Evolutionary conservation across 1,140 invertebrate species (phyloP), one percentile per base, ranked within the genome.

Genomic region (Lucilia sericata): DNA sequence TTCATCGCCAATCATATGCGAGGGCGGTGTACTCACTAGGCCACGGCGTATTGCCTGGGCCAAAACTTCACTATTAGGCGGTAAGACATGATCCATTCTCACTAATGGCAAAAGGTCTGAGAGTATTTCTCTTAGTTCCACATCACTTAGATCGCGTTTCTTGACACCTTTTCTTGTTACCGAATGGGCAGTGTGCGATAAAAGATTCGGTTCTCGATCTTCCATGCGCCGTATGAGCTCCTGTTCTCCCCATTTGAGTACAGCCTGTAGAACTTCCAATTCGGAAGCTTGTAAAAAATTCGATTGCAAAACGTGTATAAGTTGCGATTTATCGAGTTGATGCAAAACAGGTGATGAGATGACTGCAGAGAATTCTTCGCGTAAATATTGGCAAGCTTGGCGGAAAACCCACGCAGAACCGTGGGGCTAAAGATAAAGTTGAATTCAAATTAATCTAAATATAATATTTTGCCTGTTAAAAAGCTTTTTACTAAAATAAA

Each of bases 201-300:
- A 93, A 76, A 98, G 91, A 92, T 98, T 98, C 10, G 97, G 97
- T 89, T 98, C 98, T 93, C 93, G 88, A 91, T 97, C 96, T 91
- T 97, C 96, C 94, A 97, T 96, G 74, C 95, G 92, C 82, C 94
- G 93, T 36, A 96, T 94, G 47, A 97, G 92, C 86, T 96, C 95
- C 87, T 97, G 94, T 92, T 98, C 97, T 42, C 96, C 97, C 97
- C 97, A 98, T 88, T 96, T 96, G 14, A 98, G 92, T 74, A 98
- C 95, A 74, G 96, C 96, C 86, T 96, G 94, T 83, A 98, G 91
- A 1, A 98, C 94, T 91, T 98, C 97, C 85, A 97, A 91, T 91
- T 98, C 97, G 87, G 95, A 96, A 8, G 97, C 96, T 93, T 98
- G 97, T 85, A 98, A 92, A 91, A 98, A 98, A 88, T 98, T 96